These are phyloP conservation scores for Leptarthrus brevirostris DNA, from an alignment of 2,888 invertebrate species.

Conservation along the genomic window DNA sequence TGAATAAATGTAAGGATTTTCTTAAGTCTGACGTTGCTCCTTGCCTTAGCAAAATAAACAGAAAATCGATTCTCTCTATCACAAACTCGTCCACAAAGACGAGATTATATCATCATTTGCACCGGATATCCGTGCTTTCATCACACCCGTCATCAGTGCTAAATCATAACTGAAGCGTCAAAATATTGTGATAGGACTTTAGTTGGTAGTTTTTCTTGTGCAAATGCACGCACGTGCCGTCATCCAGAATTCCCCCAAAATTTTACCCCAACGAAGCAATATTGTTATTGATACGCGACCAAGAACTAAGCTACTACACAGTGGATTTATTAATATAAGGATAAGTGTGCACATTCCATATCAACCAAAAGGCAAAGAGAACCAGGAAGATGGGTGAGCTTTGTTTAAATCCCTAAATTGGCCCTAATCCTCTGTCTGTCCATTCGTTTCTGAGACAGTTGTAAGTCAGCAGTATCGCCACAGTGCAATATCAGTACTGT, in stretches of 20 bases:
- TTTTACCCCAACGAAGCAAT: no score
- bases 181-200: conserved; percentile 50
- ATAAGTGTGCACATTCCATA: neutral
- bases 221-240: conserved; percentile 47
- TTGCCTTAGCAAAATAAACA: no score
- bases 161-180: conserved; percentile 49
- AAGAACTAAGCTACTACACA: neutral
- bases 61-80: no score
- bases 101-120: conserved; percentile 46
- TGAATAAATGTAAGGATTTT: no score
- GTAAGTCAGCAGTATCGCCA: neutral
- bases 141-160: conserved; percentile 27
- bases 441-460: conserved; percentile 32
- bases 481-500: neutral
- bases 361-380: neutral
- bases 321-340: neutral
- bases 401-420: conserved; percentile 52
- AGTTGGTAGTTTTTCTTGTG: conserved; percentile 26
- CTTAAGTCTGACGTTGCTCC: no score
- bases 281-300: conserved; percentile 8
- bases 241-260: neutral
- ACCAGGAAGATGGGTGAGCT: conserved; percentile 7
- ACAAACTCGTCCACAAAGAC: neutral
- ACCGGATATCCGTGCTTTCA: conserved; percentile 50
- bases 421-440: conserved; percentile 49